Percentiles rank a stretch among this genome's conserved stretches.
These are phyloP conservation scores for Apotomis betuletana DNA, from an alignment of 2,888 invertebrate species.

Conservation along the genomic window DNA sequence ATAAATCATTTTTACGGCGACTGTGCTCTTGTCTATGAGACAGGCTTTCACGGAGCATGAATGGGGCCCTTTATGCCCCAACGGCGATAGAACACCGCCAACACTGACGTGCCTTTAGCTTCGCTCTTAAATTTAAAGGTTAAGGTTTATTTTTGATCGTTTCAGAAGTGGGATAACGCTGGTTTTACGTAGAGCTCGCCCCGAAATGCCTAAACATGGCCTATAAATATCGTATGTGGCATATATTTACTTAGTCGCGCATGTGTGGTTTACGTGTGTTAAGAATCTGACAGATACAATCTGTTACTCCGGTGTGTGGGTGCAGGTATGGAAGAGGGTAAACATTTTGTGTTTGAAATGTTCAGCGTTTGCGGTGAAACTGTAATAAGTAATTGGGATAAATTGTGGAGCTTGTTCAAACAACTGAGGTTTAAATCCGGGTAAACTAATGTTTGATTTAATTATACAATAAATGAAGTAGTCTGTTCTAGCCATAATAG, in stretches of 20 bases:
- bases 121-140: constrained; percentile 43
- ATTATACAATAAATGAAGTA: neutral
- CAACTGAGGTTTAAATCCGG: neutral
- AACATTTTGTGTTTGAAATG: constrained; percentile 37
- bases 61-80: constrained; percentile 72
- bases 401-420: constrained; percentile 13
- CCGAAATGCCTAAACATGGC: constrained; percentile 72
- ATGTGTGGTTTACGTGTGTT: constrained; percentile 53
- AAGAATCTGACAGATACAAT: constrained; percentile 49
- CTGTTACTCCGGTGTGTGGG: constrained; percentile 32
- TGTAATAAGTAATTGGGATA: constrained; percentile 32
- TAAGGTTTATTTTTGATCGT: constrained; percentile 51
- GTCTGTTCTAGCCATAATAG: neutral
- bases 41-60: constrained; percentile 75
- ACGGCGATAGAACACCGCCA: constrained; percentile 58
- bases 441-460: constrained; percentile 15
- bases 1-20: constrained; percentile 80
- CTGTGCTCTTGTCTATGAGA: constrained; percentile 72
- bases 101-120: constrained; percentile 37
- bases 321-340: constrained; percentile 29
- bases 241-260: constrained; percentile 55
- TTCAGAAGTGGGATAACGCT: constrained; percentile 39
- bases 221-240: constrained; percentile 73
- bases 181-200: constrained; percentile 53
- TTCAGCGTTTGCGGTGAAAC: constrained; percentile 19